Base-by-base conservation (phyloP, 2,888 invertebrate species). In the Rhabditoides inermis region DNA sequence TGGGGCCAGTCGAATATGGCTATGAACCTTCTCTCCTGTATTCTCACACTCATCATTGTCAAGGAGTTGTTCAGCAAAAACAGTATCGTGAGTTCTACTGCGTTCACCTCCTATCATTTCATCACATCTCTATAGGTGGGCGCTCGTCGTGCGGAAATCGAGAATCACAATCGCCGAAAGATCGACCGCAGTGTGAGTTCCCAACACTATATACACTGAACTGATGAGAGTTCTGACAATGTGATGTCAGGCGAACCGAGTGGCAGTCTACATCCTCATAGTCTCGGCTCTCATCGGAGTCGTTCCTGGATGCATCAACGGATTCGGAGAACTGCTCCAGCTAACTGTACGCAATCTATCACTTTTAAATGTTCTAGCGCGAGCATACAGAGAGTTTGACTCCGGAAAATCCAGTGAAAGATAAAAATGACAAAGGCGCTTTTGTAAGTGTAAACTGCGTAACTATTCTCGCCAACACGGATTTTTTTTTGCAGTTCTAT, bases 1-100 rank as follows among this genome's bases (percentile, higher is more conserved):
- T 59, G 56, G 56, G 59, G 59, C 0, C 45, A 56, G 15, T 59
- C 59, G 2, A 59, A 59, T 30, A 59, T 59, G 59, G 39, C 56
- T 30, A 53, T 59, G 53, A 59, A 59, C 30, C 46, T 49, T 26
- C 45, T 56, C 27, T 45, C 56, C 23, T 51, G 47, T 30, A 30
- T 56, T 10, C 51, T 59, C 7, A 59, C 59, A 20, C 45, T 59
- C 20, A 40, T 59, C 32, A 53, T 59, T 28, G 51, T 56, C 12
- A 28, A 45, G 20, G 41, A 35, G 45, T 45, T 50, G 20, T 51
- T 36, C 15, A 28, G 40, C 7, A 35, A 35, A 10, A 32, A 41
- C 2, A 23, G 18, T 18, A n/a, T n/a, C n/a, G n/a, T n/a, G n/a
- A n/a, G n/a, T n/a, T n/a, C n/a, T n/a, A n/a, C n/a, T n/a, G n/a